Evolutionary conservation across 2,797 vertebrate species (phyloP), one percentile per base, ranked within the genome.

Genomic region (Phylloscopus collybita): DNA sequence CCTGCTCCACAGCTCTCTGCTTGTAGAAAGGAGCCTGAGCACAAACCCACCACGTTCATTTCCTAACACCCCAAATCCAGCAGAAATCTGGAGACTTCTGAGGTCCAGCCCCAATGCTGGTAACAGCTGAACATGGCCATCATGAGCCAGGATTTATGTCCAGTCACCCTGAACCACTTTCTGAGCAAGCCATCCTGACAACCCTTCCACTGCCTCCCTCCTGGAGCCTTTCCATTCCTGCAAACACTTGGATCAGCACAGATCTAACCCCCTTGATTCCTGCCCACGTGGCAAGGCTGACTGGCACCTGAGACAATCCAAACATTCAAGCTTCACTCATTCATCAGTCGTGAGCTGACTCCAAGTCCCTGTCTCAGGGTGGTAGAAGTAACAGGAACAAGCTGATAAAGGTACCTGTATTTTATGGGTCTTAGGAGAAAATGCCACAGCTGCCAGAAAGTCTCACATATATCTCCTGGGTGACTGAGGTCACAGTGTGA

Each of bases 391-490:
- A 91, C 11, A 82, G 38, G 27, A 72, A 22, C 57, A 86, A 88
- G 70, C 38, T 88, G 60, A 66, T 57, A 95, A 92, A 83, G 42
- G 56, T 60, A 50, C 64, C 78, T 67, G 36, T 0, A 2, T 47
- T 90, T 91, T 82, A 70, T 9, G 8, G 32, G 32, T 60, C 87
- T 94, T 62, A 45, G 51, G 44, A 71, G 75, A 44, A 80, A 94
- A 80, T 21, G n/a, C 30, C 83, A 82, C 49, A 69, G 61, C 69
- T 93, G 56, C 64, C 78, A 88, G 51, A 51, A 81, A 56, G 71
- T 67, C 59, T 86, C 72, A 75, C 4, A 1, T 79, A 0, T 12
- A 42, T 27, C 74, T 60, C 60, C 7, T 50, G n/a, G 66, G 60
- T 86, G 80, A 84, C 80, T 93, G 26, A 82, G 26, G 61, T 80